Base-by-base conservation (phyloP, 2,888 invertebrate genomes). In the Fragum fragum region DNA sequence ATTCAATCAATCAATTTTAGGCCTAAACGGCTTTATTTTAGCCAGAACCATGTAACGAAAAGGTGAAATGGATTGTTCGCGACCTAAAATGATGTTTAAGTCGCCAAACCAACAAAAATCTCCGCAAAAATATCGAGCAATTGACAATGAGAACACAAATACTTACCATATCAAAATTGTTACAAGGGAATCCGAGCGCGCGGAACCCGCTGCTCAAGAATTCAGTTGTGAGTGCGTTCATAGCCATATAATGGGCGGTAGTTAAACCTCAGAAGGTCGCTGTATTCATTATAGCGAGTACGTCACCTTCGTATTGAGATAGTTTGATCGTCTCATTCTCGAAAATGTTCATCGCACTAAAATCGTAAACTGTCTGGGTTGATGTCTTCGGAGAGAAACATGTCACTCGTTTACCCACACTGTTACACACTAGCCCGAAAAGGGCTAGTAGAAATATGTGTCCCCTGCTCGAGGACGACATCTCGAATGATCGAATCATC, bases 251-350 rank as follows among this genome's bases (percentile, higher is more conserved):
- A 82, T 95, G 95, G 86, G 92, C 29, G 16, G 76, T 88, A 32
- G 94, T 95, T 84, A 94, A 93, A 42, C 94, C 94, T 95, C 95
- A 95, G 94, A 93, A 95, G 81, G 95, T 95, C 42, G 95, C 95
- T 59, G 95, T 93, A 84, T 95, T 95, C 55, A 94, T 94, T n/a
- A 95, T 89, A 73, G 95, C 87, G 72, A 95, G 87, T 11, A 89
- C 88, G 23, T 88, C 75, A 9, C 87, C 87, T 57, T 61, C 68
- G 81, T 88, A 90, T 16, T 69, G 21, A 0, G 70, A 29, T 14
- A 87, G 73, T 1, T 53, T 28, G 28, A 87, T 86, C 7, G 73
- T 86, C 29, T 88, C 73, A 55, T 81, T 79, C 23, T 86, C 79
- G 28, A 79, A 81, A 57, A 90, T 85, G 72, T 89, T 86, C 68